Evolutionary conservation across 2,888 invertebrate genomes (phyloP), one percentile per base, ranked within the genome.

Genomic region (Dioctria linearis): DNA sequence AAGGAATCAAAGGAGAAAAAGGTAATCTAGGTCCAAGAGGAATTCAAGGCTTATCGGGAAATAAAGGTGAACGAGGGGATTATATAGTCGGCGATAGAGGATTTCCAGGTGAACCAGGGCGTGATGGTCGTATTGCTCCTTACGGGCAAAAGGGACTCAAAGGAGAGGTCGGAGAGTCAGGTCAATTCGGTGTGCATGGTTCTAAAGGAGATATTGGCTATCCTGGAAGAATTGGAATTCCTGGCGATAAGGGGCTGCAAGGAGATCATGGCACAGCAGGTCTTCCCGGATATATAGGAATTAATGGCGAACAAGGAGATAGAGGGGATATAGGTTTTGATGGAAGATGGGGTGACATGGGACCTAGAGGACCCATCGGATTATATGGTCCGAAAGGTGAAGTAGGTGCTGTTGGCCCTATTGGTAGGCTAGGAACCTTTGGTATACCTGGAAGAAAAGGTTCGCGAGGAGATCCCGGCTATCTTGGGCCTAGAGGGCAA

Each of bases 11-110:
- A 69, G 95, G 94, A 69, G 59, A 8, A 0, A 84, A 80, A 0
- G 94, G 94, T 42, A 90, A 90, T 76, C 85, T 87, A 43, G 94
- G 94, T 8, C 88, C 89, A 3, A 89, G 88, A 46, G 94, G 94
- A 42, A 85, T 88, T 3, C 88, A 88, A 84, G 94, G 94, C 46
- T 85, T 92, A 65, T 89, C 92, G 46, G 95, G 93, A 4, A 87
- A 85, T 81, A 13, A 57, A n/a, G 89, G 89, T 42, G 85, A 88
- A 63, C 85, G 85, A 3, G 91, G 91, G 39, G 90, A 90, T 54
- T 84, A 85, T 54, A 43, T 86, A 5, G 75, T 84, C 49, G 92
- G 92, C 43, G 84, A 86, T 3, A 82, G 84, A 0, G 89, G 89
- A 13, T 73, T 54, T 11, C 83, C 84, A 39, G 89, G 89, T 42